Conservation (phyloP, 2,797 vertebrate species). For the Alauda arvensis region DNA sequence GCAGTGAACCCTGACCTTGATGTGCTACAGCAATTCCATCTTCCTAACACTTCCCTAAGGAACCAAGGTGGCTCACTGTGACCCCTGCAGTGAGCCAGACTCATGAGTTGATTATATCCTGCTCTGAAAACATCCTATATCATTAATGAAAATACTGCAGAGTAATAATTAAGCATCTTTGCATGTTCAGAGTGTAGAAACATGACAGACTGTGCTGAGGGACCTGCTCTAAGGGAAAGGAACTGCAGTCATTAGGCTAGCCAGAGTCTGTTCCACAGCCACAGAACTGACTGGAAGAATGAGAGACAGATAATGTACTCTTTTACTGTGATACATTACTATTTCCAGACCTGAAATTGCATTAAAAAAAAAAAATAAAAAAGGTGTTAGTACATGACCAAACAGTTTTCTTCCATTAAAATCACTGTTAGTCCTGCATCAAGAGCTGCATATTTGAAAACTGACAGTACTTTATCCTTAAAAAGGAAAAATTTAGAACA, state of each 20-base stretch:
- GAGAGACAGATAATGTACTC: neutral
- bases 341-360: neutral
- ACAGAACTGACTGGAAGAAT: neutral
- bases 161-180: neutral
- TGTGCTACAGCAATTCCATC: neutral
- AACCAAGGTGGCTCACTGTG: neutral
- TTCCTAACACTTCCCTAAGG: neutral
- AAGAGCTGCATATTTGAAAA: neutral
- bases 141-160: neutral
- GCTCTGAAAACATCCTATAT: neutral
- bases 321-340: neutral
- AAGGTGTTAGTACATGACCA: neutral
- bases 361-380: neutral
- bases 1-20: constrained; percentile 17
- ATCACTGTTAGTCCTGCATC: neutral
- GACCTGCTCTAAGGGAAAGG: neutral
- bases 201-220: neutral
- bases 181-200: neutral
- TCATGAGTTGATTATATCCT: neutral
- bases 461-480: neutral
- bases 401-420: neutral
- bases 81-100: neutral
- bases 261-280: neutral
- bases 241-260: neutral
- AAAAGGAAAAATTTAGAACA: constrained; percentile 23